Evolutionary conservation across 1,140 invertebrate genomes (phyloP).

Genomic region (Pollicipes pollicipes): DNA sequence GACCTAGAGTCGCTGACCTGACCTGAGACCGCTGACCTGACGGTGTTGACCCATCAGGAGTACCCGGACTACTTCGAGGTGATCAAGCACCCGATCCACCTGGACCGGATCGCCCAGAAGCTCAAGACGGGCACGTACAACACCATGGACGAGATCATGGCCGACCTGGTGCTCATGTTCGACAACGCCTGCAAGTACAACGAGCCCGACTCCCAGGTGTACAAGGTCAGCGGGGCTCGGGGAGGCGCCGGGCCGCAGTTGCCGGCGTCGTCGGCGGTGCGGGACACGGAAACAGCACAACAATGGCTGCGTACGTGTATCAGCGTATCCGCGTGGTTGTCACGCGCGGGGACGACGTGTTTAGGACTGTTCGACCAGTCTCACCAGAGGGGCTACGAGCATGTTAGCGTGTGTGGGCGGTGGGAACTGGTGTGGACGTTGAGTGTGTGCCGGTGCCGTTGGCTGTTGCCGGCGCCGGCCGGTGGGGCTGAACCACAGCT

Average conservation of each 20-base stretch:
- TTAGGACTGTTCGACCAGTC: no score
- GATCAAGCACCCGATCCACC: constrained; percentile 91
- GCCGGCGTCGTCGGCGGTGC: no score
- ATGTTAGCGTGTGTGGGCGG: no score
- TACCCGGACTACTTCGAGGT: constrained; percentile 97
- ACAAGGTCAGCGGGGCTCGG: constrained; percentile 44
- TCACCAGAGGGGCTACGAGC: no score
- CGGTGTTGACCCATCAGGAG: constrained; percentile 43
- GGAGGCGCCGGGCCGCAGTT: constrained; percentile 21
- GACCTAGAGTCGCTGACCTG: no score
- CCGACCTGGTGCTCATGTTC: constrained; percentile 92
- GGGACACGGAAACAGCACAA: no score
- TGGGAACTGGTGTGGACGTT: no score
- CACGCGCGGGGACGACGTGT: no score
- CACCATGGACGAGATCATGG: constrained; percentile 69
- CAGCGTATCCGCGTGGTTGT: no score
- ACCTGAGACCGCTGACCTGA: no score
- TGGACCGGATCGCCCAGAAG: constrained; percentile 84
- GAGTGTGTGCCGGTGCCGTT: constrained; percentile 4
- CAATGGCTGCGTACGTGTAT: no score
- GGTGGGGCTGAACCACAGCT: no score
- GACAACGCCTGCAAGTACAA: constrained; percentile 99
- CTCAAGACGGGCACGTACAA: constrained; percentile 59
- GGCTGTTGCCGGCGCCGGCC: constrained; percentile 9
- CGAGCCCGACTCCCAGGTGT: constrained; percentile 96